A percentile compares a stretch with the other conserved stretches of the same genome.
Evolutionary conservation across 2,113 vertebrate species (phyloP).

Genomic region (Eptesicus fuscus): DNA sequence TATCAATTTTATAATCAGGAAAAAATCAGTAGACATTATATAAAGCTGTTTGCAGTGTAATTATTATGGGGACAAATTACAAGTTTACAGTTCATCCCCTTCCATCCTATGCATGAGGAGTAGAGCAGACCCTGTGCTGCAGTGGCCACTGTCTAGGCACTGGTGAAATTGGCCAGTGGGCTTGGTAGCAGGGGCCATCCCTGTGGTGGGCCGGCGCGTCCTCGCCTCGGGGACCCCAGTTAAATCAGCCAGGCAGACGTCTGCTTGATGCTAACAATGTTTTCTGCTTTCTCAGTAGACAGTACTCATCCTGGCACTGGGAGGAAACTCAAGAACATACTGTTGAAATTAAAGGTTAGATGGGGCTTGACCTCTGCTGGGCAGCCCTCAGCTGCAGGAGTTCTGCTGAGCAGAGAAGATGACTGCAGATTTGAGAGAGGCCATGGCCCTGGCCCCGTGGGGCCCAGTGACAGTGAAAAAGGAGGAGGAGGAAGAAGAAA

Average conservation of each 20-base stretch:
- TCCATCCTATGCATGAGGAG: not conserved
- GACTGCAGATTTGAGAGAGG: conserved; percentile 51
- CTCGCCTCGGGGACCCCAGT: not conserved
- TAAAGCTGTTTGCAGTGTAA: not conserved
- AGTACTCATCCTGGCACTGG: not conserved
- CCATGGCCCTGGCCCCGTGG: conserved; percentile 39
- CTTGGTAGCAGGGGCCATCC: not conserved
- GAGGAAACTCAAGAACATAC: conserved; percentile 14
- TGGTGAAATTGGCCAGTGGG: not conserved
- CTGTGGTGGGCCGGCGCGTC: not conserved
- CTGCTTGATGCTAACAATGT: not conserved
- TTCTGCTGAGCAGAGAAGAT: conserved; percentile 22
- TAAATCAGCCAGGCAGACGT: no score
- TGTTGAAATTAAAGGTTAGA: conserved; percentile 30
- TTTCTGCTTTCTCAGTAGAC: conserved; percentile 39
- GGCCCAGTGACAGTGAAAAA: conserved; percentile 61
- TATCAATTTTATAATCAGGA: not conserved
- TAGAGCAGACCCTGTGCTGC: not conserved
- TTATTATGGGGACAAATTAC: not conserved
- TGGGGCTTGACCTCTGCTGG: conserved; percentile 59
- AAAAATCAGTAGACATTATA: not conserved
- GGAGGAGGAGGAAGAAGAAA: conserved; percentile 54
- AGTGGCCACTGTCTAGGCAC: not conserved
- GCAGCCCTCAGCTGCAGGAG: not conserved
- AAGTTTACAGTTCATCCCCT: not conserved